Evolutionary conservation across 2,888 invertebrate species (phyloP), one percentile per base, ranked within the genome.

Genomic region (Taenaris catops): DNA sequence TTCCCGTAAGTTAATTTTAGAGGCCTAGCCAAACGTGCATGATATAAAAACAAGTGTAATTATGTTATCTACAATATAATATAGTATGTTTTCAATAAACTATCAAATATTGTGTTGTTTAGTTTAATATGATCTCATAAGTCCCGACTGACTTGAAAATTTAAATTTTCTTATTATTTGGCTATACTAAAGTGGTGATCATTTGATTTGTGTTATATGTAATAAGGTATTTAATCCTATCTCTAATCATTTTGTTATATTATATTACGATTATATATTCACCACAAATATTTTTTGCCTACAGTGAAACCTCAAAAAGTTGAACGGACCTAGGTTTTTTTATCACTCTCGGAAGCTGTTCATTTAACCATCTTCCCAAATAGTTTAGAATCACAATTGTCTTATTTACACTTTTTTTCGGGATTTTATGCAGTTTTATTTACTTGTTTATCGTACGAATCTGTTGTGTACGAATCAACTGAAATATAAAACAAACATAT

Each of bases 41-140:
- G 34, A 38, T 38, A 36, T 27, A 23, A 36, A 36, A 29, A 23
- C 31, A 14, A 12, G 24, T 27, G 19, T 37, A 20, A 28, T 32
- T 28, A 38, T 20, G 8, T 34, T 37, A 37, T 36, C 25, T 20
- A 34, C 40, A 34, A 8, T 38, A 8, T 38, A 34, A 31, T 31
- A 37, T 17, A 29, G 19, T 38, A 41, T 31, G 27, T 35, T 40
- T 41, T 9, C 12, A 27, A 39, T 34, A 39, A 34, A 39, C 25
- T 39, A 33, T 38, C 23, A 34, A 17, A 32, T 34, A 34, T 38
- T 27, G 2, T 25, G 5, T 33, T 25, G 25, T 36, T 38, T 46
- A 45, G 26, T 39, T 53, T 63, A 51, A 63, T 67, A 65, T 71
- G 81, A 81, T 80, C 80, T 81, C 81, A 79, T 64, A 61, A 55